Evolutionary conservation across 2,113 vertebrate species (phyloP).

Genomic region (Zosterops japonicus): DNA sequence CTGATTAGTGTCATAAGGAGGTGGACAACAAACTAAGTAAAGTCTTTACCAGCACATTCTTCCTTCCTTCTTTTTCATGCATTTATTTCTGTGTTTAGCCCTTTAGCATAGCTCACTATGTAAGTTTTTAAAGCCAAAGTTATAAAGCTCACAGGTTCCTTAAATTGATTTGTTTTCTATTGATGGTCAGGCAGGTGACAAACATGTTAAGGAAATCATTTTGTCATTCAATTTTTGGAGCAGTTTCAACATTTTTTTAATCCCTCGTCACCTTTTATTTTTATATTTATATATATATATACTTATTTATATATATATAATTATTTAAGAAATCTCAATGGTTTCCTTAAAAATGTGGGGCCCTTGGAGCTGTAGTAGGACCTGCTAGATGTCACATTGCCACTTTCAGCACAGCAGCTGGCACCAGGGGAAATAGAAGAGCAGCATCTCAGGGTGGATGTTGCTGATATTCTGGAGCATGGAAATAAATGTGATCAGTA

Average conservation of each 20-base stretch:
- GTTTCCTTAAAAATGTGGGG: background rate
- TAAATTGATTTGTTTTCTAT: background rate
- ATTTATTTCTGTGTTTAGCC: background rate
- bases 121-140: background rate
- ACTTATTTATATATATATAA: no score
- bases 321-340: background rate
- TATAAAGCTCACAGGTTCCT: background rate
- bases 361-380: background rate
- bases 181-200: background rate
- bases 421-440: background rate
- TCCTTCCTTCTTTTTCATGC: background rate
- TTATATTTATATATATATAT: no score
- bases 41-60: background rate
- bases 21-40: background rate
- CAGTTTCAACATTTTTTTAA: background rate
- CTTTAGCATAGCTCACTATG: background rate
- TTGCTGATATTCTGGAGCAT: background rate
- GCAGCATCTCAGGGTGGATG: rapidly evolving
- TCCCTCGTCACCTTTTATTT: background rate
- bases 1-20: background rate
- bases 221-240: background rate
- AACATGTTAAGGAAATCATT: background rate
- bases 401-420: background rate
- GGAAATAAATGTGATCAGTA: background rate
- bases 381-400: background rate